These are phyloP conservation scores for Leptinotarsa lineolata DNA, from an alignment of 1,140 invertebrate species.

Conservation along the genomic window DNA sequence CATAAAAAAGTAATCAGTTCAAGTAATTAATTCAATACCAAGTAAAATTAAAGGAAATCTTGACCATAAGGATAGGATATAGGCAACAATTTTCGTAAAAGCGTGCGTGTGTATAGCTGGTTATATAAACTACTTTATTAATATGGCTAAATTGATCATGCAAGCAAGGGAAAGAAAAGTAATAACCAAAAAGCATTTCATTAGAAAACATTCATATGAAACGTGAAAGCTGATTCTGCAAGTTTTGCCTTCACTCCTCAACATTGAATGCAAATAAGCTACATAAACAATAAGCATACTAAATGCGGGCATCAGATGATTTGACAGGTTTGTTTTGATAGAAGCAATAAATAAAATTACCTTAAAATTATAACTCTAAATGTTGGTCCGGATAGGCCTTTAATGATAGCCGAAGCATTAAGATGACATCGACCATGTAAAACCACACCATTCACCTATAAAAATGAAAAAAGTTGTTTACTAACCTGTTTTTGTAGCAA, in stretches of 20 bases:
- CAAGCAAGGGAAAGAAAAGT: neutral
- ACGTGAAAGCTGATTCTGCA: no score
- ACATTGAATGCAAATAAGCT: conserved; percentile 5
- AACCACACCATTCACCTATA: conserved; percentile 90
- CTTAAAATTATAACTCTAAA: conserved; percentile 88
- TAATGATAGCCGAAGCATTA: conserved; percentile 95
- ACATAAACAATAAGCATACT: neutral
- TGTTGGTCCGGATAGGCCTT: conserved; percentile 78
- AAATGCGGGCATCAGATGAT: no score
- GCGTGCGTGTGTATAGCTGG: conserved; percentile 19
- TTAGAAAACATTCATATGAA: neutral
- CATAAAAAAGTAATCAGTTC: no score
- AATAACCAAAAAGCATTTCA: neutral
- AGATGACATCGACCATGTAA: conserved; percentile 94
- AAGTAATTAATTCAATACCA: no score
- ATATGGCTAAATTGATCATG: conserved; percentile 10
- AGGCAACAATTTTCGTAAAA: neutral
- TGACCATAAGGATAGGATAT: neutral
- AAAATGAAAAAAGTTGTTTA: conserved; percentile 42
- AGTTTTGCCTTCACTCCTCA: neutral
- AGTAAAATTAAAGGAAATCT: neutral
- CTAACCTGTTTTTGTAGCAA: conserved; percentile 43
- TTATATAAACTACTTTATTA: conserved; percentile 14
- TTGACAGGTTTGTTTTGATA: neutral
- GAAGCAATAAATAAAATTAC: conserved; percentile 59